phyloP scores from a whole-genome alignment of 2,113 vertebrate genomes.

The Irena cyanogastra region DNA sequence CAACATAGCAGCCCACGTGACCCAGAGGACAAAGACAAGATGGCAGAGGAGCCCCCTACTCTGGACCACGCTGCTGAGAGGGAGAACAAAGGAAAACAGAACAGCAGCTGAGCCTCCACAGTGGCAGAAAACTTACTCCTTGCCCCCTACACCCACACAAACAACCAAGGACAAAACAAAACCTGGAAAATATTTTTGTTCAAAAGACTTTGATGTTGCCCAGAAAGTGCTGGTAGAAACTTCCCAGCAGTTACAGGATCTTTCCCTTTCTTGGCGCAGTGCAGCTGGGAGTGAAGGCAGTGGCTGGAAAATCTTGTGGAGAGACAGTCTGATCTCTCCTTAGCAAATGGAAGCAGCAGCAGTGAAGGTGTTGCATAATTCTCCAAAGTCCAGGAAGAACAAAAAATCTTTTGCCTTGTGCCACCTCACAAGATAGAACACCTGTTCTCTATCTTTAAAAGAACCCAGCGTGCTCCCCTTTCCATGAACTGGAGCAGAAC shows the following conservation, averaged over 20 bases:
- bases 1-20: fast-evolving
- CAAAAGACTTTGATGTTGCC: not conserved
- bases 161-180: not conserved
- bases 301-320: not conserved
- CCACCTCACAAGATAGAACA: not conserved
- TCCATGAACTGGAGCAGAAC: not conserved
- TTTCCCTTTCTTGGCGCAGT: fast-evolving
- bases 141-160: fast-evolving
- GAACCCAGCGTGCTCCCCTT: too few relatives aligned
- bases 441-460: not conserved
- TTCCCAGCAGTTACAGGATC: not conserved
- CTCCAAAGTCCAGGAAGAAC: not conserved
- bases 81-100: not conserved
- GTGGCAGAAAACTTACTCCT: not conserved
- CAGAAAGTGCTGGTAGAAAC: not conserved
- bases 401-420: not conserved
- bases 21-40: not conserved
- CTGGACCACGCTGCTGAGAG: fast-evolving
- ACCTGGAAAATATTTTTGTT: not conserved
- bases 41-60: too few relatives aligned
- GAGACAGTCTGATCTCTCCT: too few relatives aligned
- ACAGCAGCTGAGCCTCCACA: not conserved
- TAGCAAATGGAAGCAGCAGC: not conserved
- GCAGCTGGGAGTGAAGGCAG: not conserved
- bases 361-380: not conserved